Conservation (phyloP, 2,797 vertebrate genomes). For the Rousettus madagascariensis region DNA sequence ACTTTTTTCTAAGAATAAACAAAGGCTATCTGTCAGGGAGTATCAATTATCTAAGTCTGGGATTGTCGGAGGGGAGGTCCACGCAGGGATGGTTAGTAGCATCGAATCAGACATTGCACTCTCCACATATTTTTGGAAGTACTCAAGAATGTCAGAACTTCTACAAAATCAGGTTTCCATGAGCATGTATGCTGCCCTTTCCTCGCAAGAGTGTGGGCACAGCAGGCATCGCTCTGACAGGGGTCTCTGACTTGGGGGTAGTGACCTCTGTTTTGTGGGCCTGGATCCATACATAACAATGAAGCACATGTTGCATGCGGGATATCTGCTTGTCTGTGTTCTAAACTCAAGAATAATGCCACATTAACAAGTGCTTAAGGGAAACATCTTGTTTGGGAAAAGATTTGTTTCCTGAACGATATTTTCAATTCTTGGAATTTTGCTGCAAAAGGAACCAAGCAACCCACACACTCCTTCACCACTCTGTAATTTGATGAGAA, state of each 20-base stretch:
- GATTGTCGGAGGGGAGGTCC: neutral
- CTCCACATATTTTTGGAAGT: neutral
- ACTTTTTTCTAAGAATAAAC: neutral
- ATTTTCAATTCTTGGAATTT: neutral
- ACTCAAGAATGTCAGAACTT: neutral
- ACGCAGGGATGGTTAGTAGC: fast-evolving
- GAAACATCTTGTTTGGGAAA: neutral
- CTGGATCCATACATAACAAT: neutral
- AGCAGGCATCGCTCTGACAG: neutral
- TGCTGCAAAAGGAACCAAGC: neutral
- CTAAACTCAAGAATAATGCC: neutral
- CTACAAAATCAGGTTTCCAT: neutral
- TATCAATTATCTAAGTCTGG: neutral
- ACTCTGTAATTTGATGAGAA: neutral
- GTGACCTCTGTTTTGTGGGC: neutral
- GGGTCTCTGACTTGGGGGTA: neutral
- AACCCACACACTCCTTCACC: neutral
- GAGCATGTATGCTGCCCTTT: neutral
- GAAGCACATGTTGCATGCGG: neutral
- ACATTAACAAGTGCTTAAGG: neutral
- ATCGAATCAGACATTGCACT: neutral
- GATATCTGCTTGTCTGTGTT: neutral
- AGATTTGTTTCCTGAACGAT: neutral
- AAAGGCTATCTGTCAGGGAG: neutral
- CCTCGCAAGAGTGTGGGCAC: neutral